These are phyloP conservation scores for Macaria liturata DNA, from an alignment of 2,888 invertebrate species.

Conservation along the genomic window DNA sequence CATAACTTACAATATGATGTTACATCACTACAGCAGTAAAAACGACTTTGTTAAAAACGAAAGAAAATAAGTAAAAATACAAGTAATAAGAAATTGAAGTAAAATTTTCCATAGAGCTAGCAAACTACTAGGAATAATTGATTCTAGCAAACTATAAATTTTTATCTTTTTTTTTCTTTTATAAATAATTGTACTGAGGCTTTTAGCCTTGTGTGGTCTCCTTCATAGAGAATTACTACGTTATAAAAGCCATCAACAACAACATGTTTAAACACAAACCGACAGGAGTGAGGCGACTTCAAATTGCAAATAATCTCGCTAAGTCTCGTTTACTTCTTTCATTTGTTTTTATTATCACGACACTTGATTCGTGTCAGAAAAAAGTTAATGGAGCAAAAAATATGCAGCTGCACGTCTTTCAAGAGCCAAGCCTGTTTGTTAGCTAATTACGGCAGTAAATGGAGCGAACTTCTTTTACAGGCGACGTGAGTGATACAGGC, in stretches of 20 bases:
- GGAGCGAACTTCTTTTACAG: constrained; percentile 25
- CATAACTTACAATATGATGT: too few relatives aligned
- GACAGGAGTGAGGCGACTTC: constrained; percentile 12
- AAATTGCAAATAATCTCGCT: constrained; percentile 28
- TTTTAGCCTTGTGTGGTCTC: constrained; percentile 9
- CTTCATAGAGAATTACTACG: constrained; percentile 1
- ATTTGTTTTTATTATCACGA: constrained; percentile 29
- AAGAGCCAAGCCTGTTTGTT: constrained; percentile 34
- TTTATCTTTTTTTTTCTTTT: too few relatives aligned
- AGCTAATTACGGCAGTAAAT: constrained; percentile 41
- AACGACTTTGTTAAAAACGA: too few relatives aligned
- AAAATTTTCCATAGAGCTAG: too few relatives aligned
- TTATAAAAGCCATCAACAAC: background rate
- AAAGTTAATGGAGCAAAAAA: constrained; percentile 34
- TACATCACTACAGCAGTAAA: too few relatives aligned
- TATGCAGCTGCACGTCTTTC: constrained; percentile 28
- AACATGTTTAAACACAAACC: constrained; percentile 5
- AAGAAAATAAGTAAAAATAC: too few relatives aligned
- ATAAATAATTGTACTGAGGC: too few relatives aligned
- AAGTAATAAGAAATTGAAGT: too few relatives aligned
- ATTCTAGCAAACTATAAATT: too few relatives aligned
- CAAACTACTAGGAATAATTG: too few relatives aligned
- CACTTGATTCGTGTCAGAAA: constrained; percentile 35
- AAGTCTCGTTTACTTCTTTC: constrained; percentile 20
- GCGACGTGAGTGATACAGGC: constrained; percentile 8